Evolutionary conservation across 2,797 vertebrate species (phyloP), one percentile per base, ranked within the genome.

Genomic region (Loris lydekkerianus): DNA sequence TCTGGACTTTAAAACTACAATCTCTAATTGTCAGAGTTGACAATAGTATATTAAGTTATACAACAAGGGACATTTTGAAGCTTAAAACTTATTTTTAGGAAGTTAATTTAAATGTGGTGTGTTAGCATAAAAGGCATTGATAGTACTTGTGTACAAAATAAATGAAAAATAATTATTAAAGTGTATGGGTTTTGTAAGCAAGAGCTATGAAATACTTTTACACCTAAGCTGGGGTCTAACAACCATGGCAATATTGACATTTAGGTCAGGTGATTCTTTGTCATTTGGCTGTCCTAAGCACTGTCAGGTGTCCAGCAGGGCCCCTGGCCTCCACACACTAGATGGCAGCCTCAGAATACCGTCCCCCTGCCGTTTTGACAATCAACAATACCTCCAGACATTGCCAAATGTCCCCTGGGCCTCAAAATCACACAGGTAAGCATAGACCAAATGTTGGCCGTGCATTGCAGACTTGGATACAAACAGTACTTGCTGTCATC

Each of bases 371-470:
- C 17, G 18, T 9, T 18, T 18, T 31, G 34, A 85, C 34, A 4
- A 15, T 67, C 37, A 34, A 7, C n/a, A 6, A 4, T 15, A 63
- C 31, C 88, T 40, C 81, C 40, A 58, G 27, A 60, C 17, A 0
- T 7, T 20, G 40, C 21, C 81, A 11, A 6, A 40, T 23, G 25
- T 77, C 37, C 14, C 61, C 13, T 13, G 23, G 17, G 63, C 60
- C 25, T 76, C 17, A 10, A 2, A 43, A 40, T 0, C 10, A 14
- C 56, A 0, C 31, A 15, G 7, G 29, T 21, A 34, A 37, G 23
- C 37, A 29, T 1, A 2, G 0, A 7, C 0, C 17, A 53, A 21
- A 37, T 14, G 27, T 0, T 1, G 14, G 7, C 13, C 2, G 1
- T 0, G 2, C 17, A 2, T 43, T 17, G 18, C 23, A 27, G 77